phyloP scores from a whole-genome alignment of 2,797 vertebrate genomes.

The Darevskia nairensis region DNA sequence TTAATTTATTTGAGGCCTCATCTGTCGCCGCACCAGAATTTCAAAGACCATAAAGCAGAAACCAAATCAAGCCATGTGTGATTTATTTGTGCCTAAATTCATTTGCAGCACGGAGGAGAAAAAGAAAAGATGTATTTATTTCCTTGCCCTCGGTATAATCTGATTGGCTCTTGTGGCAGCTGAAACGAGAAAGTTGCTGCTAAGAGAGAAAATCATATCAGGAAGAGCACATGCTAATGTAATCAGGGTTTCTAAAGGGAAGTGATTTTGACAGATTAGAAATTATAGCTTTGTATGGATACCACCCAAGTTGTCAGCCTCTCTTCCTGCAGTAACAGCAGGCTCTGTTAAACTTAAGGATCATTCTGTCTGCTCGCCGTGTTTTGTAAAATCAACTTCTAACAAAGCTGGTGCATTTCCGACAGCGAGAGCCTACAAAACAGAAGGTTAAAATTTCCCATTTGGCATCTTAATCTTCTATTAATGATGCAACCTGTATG shows the following conservation, averaged over 20 bases:
- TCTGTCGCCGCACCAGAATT: constrained; percentile 55
- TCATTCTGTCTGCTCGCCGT: constrained; percentile 68
- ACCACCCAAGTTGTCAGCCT: constrained; percentile 74
- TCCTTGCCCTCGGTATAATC: constrained; percentile 70
- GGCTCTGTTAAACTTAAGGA: constrained; percentile 75
- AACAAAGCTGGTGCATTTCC: constrained; percentile 71
- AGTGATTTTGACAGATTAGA: constrained; percentile 80
- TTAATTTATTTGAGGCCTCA: constrained; percentile 40
- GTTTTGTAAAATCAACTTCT: constrained; percentile 73
- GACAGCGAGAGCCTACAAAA: constrained; percentile 69
- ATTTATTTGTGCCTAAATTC: constrained; percentile 68
- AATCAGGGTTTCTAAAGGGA: constrained; percentile 77
- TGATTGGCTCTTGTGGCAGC: constrained; percentile 73
- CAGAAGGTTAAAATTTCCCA: constrained; percentile 71
- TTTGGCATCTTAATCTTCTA: constrained; percentile 72
- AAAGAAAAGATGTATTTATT: constrained; percentile 69
- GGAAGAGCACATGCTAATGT: constrained; percentile 75
- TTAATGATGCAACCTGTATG: constrained; percentile 69
- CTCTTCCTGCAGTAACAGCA: constrained; percentile 73
- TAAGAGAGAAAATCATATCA: constrained; percentile 71
- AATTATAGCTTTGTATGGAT: constrained; percentile 76
- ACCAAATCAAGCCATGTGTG: constrained; percentile 45
- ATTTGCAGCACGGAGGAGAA: constrained; percentile 47
- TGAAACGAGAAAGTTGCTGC: constrained; percentile 67
- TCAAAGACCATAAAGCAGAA: constrained; percentile 40